These are phyloP conservation scores for Eupithecia inturbata DNA, from an alignment of 2,888 invertebrate species.

Conservation along the genomic window DNA sequence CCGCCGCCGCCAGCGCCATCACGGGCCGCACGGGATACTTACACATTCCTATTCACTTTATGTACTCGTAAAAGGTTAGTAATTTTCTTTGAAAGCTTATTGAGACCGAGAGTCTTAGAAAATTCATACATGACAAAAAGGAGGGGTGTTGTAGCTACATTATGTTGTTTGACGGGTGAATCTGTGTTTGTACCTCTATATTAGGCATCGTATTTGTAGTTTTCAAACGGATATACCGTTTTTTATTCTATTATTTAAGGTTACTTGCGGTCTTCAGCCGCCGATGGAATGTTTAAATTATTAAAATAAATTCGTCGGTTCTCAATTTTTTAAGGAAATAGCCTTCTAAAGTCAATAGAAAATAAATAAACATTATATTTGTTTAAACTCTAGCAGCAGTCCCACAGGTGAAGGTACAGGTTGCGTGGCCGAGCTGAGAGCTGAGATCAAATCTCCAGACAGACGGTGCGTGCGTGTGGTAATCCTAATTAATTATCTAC, in stretches of 20 bases:
- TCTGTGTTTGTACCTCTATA: too few species aligned
- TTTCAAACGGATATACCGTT: too few species aligned
- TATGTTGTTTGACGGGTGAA: too few species aligned
- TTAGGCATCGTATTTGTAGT: too few species aligned
- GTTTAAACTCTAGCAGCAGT: not conserved
- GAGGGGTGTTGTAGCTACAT: not conserved
- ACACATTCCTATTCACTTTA: not conserved
- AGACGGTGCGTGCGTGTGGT: conserved; percentile 14
- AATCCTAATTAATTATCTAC: conserved; percentile 19
- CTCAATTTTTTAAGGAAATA: not conserved
- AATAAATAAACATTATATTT: not conserved
- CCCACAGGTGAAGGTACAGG: not conserved
- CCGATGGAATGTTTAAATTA: too few species aligned
- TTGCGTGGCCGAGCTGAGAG: conserved; percentile 8
- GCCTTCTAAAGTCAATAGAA: not conserved
- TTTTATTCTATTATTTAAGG: too few species aligned
- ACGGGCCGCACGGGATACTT: conserved; percentile 17
- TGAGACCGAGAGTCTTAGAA: not conserved
- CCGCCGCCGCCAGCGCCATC: conserved; percentile 45
- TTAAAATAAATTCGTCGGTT: not conserved
- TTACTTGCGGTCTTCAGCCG: too few species aligned
- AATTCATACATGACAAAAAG: not conserved
- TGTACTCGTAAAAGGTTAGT: not conserved
- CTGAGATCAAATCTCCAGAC: conserved; percentile 22
- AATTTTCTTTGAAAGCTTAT: not conserved